phyloP scores from a whole-genome alignment of 2,797 vertebrate genomes.

The Tarsius wallacei region DNA sequence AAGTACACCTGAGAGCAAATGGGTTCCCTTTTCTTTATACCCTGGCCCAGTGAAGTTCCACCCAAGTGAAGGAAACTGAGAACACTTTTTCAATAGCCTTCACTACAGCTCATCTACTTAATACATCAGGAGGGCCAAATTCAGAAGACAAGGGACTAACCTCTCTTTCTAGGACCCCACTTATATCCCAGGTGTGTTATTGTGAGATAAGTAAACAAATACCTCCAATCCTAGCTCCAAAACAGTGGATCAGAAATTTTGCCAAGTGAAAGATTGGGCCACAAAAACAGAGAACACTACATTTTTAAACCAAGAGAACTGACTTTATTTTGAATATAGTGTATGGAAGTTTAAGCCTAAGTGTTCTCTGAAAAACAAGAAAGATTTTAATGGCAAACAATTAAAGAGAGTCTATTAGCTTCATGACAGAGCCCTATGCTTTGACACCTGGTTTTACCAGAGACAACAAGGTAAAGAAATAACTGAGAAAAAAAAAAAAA shows the following conservation, averaged over 20 bases:
- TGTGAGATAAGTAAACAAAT: neutral
- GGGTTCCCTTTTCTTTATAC: neutral
- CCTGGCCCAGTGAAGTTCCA: rapidly evolving
- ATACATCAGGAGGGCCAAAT: rapidly evolving
- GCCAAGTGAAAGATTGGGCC: neutral
- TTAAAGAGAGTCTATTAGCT: neutral
- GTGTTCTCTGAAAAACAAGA: neutral
- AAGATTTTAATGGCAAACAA: neutral
- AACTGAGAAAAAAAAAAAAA: neutral
- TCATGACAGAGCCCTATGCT: neutral
- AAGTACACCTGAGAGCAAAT: neutral
- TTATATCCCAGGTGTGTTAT: neutral
- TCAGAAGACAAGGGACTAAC: neutral
- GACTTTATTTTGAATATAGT: neutral
- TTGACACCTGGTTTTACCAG: neutral
- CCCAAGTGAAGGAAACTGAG: neutral
- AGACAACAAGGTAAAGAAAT: no score
- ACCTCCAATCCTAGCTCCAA: no score
- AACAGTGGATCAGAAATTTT: neutral
- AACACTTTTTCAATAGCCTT: neutral
- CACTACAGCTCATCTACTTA: neutral
- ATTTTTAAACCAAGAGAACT: neutral
- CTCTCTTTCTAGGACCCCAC: neutral
- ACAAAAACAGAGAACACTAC: neutral
- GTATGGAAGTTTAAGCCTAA: neutral